Base-by-base conservation (phyloP, 1,140 invertebrate species). In the Euura saliciscinereae region DNA sequence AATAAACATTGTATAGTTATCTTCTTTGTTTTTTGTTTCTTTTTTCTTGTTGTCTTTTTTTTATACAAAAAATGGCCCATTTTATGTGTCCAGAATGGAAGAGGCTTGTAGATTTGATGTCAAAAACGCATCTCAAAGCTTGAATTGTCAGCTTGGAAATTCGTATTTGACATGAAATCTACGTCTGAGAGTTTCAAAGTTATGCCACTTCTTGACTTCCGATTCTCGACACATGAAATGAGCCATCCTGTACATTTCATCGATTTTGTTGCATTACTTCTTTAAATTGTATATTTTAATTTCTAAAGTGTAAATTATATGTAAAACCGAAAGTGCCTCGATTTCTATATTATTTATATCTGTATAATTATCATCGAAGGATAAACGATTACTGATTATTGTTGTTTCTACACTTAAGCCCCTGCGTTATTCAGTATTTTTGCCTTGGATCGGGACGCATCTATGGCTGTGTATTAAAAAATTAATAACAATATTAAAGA, bases 401-500 rank as follows among this genome's bases (percentile, higher is more conserved):
- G 13, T 59, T 59, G 51, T 59, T 59, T 59, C 51, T 59, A 59
- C 51, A 59, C 8, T 28, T 28, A 28, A 28, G 51, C 51, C 51
- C 51, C 13, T 59, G 51, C 10, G 10, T 59, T 28, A 28, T 28
- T 28, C 1, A 28, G 28, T 28, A 28, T 28, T 28, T 28, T 28
- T 28, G 28, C 28, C 28, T 28, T 28, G 28, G 28, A 28, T 28
- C 28, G 28, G 28, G 28, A 28, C 28, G 51, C 8, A 59, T n/a
- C 51, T 59, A 59, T 59, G 3, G 51, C 51, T 59, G 51, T 4
- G 51, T 28, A 11, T 59, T 59, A 59, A 59, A 59, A 59, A 59
- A 59, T 59, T 59, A 59, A 59, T 59, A 59, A 59, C 51, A 59
- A 59, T 59, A 59, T 59, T 11, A 6, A 59, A 59, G 51, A n/a